phyloP scores from a whole-genome alignment of 2,113 vertebrate species.

The Rhombomys opimus region DNA sequence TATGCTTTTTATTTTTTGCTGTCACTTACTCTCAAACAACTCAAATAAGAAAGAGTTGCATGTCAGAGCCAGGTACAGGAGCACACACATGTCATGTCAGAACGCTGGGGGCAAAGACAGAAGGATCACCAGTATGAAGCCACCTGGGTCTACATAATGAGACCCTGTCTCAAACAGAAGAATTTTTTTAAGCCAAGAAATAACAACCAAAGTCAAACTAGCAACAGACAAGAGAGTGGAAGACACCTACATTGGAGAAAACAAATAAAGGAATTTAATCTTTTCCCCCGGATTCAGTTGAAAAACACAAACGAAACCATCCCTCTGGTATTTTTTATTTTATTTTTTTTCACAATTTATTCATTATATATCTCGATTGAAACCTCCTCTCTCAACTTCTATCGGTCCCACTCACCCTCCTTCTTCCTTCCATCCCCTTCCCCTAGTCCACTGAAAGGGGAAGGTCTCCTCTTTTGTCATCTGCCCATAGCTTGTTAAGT shows the following conservation, averaged over 20 bases:
- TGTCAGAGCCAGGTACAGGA: neutral
- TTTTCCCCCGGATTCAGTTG: neutral
- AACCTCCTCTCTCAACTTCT: too few relatives aligned
- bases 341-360: too few relatives aligned
- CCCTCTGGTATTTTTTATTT: neutral
- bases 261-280: neutral
- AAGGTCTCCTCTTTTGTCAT: too few relatives aligned
- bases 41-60: neutral
- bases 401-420: too few relatives aligned
- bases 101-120: neutral
- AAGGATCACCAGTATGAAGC: neutral
- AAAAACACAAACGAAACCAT: constrained; percentile 22
- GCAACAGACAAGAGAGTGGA: neutral
- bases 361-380: too few relatives aligned
- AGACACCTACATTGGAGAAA: neutral
- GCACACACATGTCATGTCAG: neutral
- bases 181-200: neutral
- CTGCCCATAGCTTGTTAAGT: too few relatives aligned
- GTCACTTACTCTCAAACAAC: neutral
- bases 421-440: too few relatives aligned
- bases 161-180: neutral
- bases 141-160: neutral
- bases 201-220: neutral
- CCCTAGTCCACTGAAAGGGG: too few relatives aligned
- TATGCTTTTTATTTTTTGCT: constrained; percentile 28